Percentiles rank a stretch among this genome's conserved stretches.
Evolutionary conservation across 2,888 invertebrate species (phyloP).

Genomic region (Ophioninae sp.): DNA sequence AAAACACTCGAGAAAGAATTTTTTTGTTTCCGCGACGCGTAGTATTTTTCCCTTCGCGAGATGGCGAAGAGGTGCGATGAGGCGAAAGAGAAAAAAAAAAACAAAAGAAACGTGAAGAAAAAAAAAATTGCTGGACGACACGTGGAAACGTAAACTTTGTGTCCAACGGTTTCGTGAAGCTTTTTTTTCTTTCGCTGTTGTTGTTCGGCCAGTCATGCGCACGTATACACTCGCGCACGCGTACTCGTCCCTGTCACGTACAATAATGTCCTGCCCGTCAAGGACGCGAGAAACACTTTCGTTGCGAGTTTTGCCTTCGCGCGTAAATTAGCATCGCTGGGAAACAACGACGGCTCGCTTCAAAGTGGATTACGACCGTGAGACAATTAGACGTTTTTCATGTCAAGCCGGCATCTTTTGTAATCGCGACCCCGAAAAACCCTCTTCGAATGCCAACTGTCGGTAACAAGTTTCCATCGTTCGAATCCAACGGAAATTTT

Average conservation of each 20-base stretch:
- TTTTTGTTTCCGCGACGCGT: neutral
- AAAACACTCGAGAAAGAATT: neutral
- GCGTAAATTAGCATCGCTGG: constrained; percentile 49
- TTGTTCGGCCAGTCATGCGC: neutral
- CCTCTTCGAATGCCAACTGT: neutral
- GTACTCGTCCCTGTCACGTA: constrained; percentile 6
- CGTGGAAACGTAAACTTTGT: neutral
- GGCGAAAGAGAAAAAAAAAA: neutral
- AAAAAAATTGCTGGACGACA: neutral
- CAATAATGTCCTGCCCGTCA: constrained; percentile 43
- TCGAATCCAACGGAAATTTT: too few relatives aligned
- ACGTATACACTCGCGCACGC: constrained; percentile 11
- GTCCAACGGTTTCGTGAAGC: neutral
- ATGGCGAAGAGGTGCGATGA: neutral
- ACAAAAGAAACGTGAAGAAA: neutral
- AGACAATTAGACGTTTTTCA: constrained; percentile 56
- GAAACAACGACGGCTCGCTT: constrained; percentile 32
- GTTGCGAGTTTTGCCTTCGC: constrained; percentile 58
- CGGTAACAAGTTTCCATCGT: neutral
- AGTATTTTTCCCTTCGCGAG: neutral
- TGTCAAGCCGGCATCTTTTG: constrained; percentile 56
- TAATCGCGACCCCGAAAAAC: constrained; percentile 35
- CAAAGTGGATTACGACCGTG: constrained; percentile 48
- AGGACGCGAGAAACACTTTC: constrained; percentile 57
- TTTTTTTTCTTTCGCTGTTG: neutral